Percentiles rank a stretch among this genome's conserved stretches.
These are phyloP conservation scores for Cyphomyrus plagiostoma DNA, from an alignment of 2,113 vertebrate genomes.

Conservation along the genomic window DNA sequence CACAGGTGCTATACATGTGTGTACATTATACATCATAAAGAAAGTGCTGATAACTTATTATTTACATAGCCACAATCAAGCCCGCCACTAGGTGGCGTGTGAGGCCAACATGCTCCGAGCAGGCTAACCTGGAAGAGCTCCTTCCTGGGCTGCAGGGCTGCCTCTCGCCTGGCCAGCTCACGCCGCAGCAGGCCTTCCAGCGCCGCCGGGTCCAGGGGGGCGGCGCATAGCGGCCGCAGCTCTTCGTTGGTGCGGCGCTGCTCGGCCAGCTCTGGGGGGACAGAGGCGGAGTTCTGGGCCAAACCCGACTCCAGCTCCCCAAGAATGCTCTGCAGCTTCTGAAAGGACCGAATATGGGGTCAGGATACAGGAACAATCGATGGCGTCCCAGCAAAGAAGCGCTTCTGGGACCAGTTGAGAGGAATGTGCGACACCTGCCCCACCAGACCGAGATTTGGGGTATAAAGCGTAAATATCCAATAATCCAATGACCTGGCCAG, in stretches of 20 bases:
- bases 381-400: neutral
- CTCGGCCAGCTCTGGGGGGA: conserved; percentile 29
- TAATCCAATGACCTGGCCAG: neutral
- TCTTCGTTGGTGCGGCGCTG: conserved; percentile 19
- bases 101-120: neutral
- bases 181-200: conserved; percentile 35
- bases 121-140: conserved; percentile 36
- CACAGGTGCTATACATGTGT: neutral
- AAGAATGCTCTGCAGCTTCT: conserved; percentile 47
- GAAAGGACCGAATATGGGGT: neutral
- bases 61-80: neutral
- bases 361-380: neutral
- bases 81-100: neutral
- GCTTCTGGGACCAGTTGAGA: neutral
- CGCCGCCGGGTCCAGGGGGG: neutral
- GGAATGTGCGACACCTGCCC: neutral
- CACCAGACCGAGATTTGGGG: neutral
- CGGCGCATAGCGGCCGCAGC: conserved; percentile 6
- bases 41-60: neutral
- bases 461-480: neutral
- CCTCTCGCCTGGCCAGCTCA: conserved; percentile 23
- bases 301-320: conserved; percentile 34
- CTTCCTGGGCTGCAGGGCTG: neutral
- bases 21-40: too few relatives aligned
- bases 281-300: neutral